These are phyloP conservation scores for Psilopsiagon aymara DNA, from an alignment of 2,113 vertebrate species.

Conservation along the genomic window DNA sequence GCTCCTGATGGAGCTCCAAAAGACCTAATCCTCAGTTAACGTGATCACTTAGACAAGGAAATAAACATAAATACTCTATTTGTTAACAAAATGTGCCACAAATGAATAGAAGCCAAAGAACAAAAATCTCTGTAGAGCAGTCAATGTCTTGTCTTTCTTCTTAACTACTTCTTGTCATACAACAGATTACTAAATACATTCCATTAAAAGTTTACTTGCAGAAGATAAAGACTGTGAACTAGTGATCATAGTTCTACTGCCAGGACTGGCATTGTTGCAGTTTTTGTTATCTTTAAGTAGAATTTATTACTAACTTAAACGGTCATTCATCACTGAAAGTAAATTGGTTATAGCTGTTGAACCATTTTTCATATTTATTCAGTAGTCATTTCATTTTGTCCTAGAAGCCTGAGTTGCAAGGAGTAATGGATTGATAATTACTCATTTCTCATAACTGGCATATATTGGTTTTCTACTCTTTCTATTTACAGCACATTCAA, in stretches of 20 bases:
- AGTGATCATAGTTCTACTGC: not conserved
- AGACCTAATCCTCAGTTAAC: not conserved
- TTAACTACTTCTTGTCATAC: not conserved
- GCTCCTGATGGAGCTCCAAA: not conserved
- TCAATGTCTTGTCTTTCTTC: not conserved
- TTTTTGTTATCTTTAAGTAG: not conserved
- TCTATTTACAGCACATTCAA: not conserved
- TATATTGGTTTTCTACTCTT: not conserved
- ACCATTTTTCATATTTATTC: not conserved
- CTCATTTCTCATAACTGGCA: not conserved
- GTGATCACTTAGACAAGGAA: not conserved
- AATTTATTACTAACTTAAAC: not conserved
- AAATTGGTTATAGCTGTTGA: not conserved
- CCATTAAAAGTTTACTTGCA: not conserved
- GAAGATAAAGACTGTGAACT: not conserved
- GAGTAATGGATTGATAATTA: not conserved
- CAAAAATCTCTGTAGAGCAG: not conserved
- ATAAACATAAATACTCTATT: not conserved
- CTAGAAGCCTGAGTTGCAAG: not conserved
- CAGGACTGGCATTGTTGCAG: not conserved
- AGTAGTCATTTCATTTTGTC: not conserved
- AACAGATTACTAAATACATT: not conserved
- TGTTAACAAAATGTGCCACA: not conserved
- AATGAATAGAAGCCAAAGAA: not conserved
- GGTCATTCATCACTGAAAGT: not conserved